phyloP scores from a whole-genome alignment of 2,797 vertebrate species.

The Lacerta viridis region DNA sequence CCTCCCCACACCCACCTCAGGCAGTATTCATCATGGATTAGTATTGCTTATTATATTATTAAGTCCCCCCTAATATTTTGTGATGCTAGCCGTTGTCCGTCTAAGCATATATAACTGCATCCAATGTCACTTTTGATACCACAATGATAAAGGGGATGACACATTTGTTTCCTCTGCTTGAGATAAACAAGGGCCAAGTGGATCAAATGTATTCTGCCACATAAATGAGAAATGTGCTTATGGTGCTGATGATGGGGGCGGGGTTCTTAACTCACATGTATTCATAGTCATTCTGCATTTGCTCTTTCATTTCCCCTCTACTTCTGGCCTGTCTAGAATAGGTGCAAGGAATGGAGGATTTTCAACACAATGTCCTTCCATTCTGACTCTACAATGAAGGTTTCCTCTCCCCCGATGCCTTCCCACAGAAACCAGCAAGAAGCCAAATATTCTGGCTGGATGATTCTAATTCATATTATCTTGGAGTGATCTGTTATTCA shows the following conservation, averaged over 20 bases:
- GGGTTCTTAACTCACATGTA: background rate
- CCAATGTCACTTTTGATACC: background rate
- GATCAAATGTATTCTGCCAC: background rate
- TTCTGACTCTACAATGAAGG: background rate
- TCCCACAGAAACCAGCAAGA: background rate
- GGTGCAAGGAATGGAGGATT: background rate
- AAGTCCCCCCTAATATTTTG: background rate
- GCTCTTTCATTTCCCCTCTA: background rate
- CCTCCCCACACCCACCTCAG: no score
- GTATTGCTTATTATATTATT: background rate
- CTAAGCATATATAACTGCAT: background rate
- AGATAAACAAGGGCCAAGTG: background rate
- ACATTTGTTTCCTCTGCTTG: background rate
- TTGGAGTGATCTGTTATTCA: background rate
- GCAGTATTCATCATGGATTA: no score
- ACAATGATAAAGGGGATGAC: background rate
- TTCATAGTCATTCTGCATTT: background rate
- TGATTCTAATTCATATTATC: background rate
- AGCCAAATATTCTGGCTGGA: background rate
- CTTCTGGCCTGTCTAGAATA: background rate
- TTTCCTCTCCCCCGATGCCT: background rate
- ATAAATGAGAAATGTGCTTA: background rate
- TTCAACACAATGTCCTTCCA: background rate
- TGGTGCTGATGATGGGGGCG: no score
- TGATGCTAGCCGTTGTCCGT: background rate